Evolutionary conservation across 37 sponge, comb jelly and placozoan genomes (phyloP), one percentile per base, ranked within the genome.

Genomic region (Petrosia ficiformis): DNA sequence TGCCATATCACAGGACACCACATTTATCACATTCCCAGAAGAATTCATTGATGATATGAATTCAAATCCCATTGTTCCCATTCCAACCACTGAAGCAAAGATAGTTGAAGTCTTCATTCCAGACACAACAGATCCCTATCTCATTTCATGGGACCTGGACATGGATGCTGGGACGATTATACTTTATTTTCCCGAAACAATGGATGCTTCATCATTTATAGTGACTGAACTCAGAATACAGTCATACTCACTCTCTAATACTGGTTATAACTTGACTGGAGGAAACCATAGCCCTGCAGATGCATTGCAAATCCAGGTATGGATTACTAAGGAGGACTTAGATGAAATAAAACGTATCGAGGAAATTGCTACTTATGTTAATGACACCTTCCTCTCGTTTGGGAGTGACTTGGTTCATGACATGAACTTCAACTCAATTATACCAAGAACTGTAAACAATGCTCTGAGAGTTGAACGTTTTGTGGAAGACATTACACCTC

Each of bases 311-410:
- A 83, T 89, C 16, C 24, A 56, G 2, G 72, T 92, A 4, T 76
- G 76, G 67, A 72, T 92, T 54, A 82, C 93, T 21, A 88, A 79
- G 42, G 68, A 44, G 30, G 96, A 95, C 54, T 35, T 88, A 40
- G 87, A 95, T 80, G 96, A 92, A 71, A 82, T 95, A 33, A 95
- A 95, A 59, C 74, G 96, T 26, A 81, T 95, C 36, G 86, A 83
- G 42, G 80, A 82, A 19, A 88, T 95, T 19, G 90, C 90, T 10
- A 92, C 92, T 4, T 89, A 77, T 24, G 4, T 57, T 0, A 80
- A 79, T 37, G 65, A 92, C 44, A 85, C 83, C 31, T 95, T 78
- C 71, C 59, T 95, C 11, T 92, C 92, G 14, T 83, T 82, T 43
- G 31, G 71, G 10, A 24, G 71, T 28, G 32, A 41, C 3, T 75